These are phyloP conservation scores for Cabera pusaria DNA, from an alignment of 2,888 invertebrate genomes.

Conservation along the genomic window DNA sequence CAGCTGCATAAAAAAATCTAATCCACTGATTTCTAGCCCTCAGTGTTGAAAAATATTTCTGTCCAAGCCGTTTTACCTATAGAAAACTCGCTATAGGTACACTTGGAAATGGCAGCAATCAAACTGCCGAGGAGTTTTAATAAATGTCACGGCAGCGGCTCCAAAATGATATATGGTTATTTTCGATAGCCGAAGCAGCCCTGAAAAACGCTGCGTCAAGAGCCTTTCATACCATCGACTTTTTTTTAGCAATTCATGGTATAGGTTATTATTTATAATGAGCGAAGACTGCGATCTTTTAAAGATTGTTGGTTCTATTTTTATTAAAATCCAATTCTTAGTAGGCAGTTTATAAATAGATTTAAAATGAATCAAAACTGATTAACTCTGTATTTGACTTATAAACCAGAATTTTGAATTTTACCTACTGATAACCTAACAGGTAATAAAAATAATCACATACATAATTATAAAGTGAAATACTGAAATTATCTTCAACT, in stretches of 20 bases:
- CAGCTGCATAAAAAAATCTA: no score
- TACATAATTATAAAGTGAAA: no score
- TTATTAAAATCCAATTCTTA: no score
- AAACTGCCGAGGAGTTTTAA: constrained; percentile 58
- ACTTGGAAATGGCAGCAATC: constrained; percentile 51
- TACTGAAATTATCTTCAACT: no score
- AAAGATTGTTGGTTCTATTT: constrained; percentile 16
- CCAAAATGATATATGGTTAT: constrained; percentile 61
- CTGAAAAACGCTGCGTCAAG: constrained; percentile 63
- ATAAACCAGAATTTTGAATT: no score
- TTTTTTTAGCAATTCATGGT: constrained; percentile 56
- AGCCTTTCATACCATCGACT: constrained; percentile 51
- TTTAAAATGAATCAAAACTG: no score
- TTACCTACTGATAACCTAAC: no score
- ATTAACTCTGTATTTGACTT: no score
- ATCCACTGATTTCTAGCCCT: constrained; percentile 14
- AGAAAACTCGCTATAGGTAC: constrained; percentile 1
- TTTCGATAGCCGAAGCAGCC: constrained; percentile 45
- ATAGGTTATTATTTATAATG: constrained; percentile 44
- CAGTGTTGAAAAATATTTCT: neutral
- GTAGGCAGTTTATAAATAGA: no score
- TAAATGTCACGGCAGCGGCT: constrained; percentile 61
- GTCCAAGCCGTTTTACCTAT: neutral
- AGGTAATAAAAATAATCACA: no score
- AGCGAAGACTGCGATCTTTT: constrained; percentile 31